Evolutionary conservation across 1,140 invertebrate genomes (phyloP).

Genomic region (Ceratina japonica): DNA sequence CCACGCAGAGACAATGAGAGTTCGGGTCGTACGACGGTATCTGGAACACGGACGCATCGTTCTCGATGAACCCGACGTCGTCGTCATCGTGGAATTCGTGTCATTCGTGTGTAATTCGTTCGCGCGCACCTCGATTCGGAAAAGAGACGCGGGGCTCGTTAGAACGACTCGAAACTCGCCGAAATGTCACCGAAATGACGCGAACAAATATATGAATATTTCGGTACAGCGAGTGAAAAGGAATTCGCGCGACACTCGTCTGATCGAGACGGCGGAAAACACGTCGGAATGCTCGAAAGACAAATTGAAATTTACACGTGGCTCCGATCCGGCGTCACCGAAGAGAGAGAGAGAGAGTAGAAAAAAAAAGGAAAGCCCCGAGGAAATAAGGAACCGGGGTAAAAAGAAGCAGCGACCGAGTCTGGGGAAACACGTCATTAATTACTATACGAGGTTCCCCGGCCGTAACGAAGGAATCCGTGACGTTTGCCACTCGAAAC

Average conservation of each 20-base stretch:
- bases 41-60: constrained; percentile 54
- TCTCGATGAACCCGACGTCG: too few species aligned
- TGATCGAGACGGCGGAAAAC: neutral
- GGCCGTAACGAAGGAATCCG: constrained; percentile 1
- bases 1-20: constrained; percentile 85
- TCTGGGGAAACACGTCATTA: constrained; percentile 16
- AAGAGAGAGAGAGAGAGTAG: too few species aligned
- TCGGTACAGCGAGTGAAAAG: too few species aligned
- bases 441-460: constrained; percentile 6
- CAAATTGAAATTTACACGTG: too few species aligned
- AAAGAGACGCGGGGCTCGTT: neutral
- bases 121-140: neutral
- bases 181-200: too few species aligned
- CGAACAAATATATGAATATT: too few species aligned
- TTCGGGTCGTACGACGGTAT: constrained; percentile 81
- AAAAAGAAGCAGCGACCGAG: constrained; percentile 1
- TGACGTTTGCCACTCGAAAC: neutral
- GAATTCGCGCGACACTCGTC: neutral
- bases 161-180: too few species aligned
- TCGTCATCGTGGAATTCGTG: neutral
- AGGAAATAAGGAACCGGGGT: neutral
- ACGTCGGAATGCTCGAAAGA: neutral
- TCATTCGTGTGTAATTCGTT: neutral
- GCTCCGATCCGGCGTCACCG: too few species aligned
- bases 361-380: neutral